phyloP scores from a whole-genome alignment of 2,113 vertebrate genomes.

The Xerus inauris region DNA sequence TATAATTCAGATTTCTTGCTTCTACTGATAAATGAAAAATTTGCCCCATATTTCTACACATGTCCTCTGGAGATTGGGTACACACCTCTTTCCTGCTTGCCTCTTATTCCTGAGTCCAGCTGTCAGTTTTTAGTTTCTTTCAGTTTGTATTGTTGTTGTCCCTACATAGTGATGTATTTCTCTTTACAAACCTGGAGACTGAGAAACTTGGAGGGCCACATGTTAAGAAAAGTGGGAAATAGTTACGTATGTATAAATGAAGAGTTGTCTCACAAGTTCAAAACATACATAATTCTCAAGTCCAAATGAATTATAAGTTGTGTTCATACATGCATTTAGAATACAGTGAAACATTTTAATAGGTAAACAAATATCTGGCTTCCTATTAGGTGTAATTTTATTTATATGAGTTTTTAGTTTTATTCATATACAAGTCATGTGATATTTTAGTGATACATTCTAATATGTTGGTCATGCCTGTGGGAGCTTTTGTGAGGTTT shows the following conservation, averaged over 20 bases:
- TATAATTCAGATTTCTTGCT: not conserved
- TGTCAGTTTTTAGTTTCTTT: not conserved
- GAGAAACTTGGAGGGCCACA: not conserved
- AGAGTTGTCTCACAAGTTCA: not conserved
- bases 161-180: not conserved
- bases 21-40: not conserved
- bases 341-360: slow-evolving; percentile 7
- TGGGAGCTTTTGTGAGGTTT: not conserved
- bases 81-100: not conserved
- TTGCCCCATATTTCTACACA: not conserved
- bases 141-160: not conserved
- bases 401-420: not conserved
- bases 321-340: not conserved
- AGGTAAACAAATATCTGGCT: not conserved
- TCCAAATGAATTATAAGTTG: not conserved
- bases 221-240: not conserved
- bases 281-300: not conserved
- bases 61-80: not conserved
- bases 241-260: not conserved
- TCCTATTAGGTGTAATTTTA: not conserved
- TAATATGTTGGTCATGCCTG: not conserved
- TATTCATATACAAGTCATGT: not conserved
- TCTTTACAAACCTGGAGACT: not conserved
- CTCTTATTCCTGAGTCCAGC: not conserved
- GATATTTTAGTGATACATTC: not conserved